Evolutionary conservation across 2,888 invertebrate genomes (phyloP).

Genomic region (Teinopalpus imperialis): DNA sequence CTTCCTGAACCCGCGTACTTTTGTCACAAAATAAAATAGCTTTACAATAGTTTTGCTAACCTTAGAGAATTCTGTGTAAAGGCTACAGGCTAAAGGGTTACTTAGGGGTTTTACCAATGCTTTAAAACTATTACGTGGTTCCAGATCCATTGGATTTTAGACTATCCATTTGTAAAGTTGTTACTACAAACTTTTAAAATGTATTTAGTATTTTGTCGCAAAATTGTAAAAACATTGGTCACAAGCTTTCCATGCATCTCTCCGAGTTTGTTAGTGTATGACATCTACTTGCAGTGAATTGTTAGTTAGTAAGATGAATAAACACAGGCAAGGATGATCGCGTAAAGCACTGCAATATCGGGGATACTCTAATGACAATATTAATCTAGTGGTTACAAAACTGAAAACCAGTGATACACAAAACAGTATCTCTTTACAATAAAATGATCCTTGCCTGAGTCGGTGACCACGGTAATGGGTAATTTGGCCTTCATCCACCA

Average conservation of each 20-base stretch:
- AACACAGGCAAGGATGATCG: conserved; percentile 83
- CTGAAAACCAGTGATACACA: conserved; percentile 80
- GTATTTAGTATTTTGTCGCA: conserved; percentile 10
- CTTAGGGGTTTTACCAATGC: not conserved
- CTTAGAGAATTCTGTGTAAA: not conserved
- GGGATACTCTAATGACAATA: conserved; percentile 73
- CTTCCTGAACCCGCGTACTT: conserved; percentile 22
- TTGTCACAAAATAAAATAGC: not conserved
- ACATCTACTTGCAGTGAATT: conserved; percentile 68
- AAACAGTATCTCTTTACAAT: conserved; percentile 80
- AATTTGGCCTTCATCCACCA: conserved; percentile 96
- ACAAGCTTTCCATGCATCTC: conserved; percentile 72
- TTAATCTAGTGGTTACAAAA: conserved; percentile 78
- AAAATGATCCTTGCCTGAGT: conserved; percentile 83
- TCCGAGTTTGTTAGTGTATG: conserved; percentile 65
- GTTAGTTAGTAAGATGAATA: conserved; percentile 77
- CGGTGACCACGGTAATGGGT: conserved; percentile 84
- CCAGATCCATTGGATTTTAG: conserved; percentile 12
- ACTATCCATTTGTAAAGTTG: conserved; percentile 14
- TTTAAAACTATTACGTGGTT: conserved; percentile 20
- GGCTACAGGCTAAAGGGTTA: conserved; percentile 1
- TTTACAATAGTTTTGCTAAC: not conserved
- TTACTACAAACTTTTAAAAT: conserved; percentile 1
- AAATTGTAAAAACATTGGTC: conserved; percentile 32
- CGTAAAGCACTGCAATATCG: conserved; percentile 82